Percentiles rank a stretch among this genome's conserved stretches.
Evolutionary conservation across 2,888 invertebrate genomes (phyloP).

Genomic region (Fissipunctia ypsillon): DNA sequence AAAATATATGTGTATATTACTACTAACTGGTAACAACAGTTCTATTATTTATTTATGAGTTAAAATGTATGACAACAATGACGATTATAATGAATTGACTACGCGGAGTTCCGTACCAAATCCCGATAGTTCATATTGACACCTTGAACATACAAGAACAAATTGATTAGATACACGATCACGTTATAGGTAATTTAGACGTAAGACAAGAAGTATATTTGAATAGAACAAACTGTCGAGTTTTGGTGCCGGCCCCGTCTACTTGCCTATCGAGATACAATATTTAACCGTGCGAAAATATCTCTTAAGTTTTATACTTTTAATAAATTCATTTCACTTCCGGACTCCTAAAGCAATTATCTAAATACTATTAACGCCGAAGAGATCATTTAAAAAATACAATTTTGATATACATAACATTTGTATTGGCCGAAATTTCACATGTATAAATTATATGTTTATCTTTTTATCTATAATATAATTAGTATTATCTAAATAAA

Average conservation of each 20-base stretch:
- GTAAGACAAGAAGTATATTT: constrained; percentile 24
- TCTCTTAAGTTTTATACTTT: constrained; percentile 86
- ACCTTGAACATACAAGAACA: constrained; percentile 41
- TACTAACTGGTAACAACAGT: constrained; percentile 87
- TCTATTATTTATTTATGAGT: constrained; percentile 76
- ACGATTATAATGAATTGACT: constrained; percentile 82
- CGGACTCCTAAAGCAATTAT: constrained; percentile 90
- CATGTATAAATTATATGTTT: constrained; percentile 84
- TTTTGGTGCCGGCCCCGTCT: constrained; percentile 71
- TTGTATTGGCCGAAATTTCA: constrained; percentile 88
- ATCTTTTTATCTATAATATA: constrained; percentile 76
- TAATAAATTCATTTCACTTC: constrained; percentile 90
- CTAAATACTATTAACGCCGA: constrained; percentile 86
- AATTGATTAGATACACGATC: constrained; percentile 21
- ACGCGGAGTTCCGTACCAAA: constrained; percentile 70
- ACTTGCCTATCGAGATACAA: constrained; percentile 81
- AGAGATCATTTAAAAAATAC: constrained; percentile 90
- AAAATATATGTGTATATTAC: constrained; percentile 70
- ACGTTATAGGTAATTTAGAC: constrained; percentile 8
- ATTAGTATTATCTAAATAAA: constrained; percentile 86
- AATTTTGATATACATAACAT: constrained; percentile 89
- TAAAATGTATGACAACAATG: constrained; percentile 75
- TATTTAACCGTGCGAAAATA: constrained; percentile 90
- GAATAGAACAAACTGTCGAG: constrained; percentile 55
- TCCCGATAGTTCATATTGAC: constrained; percentile 64